Evolutionary conservation across 2,888 invertebrate genomes (phyloP).

Genomic region (Eucera pruinosa): DNA sequence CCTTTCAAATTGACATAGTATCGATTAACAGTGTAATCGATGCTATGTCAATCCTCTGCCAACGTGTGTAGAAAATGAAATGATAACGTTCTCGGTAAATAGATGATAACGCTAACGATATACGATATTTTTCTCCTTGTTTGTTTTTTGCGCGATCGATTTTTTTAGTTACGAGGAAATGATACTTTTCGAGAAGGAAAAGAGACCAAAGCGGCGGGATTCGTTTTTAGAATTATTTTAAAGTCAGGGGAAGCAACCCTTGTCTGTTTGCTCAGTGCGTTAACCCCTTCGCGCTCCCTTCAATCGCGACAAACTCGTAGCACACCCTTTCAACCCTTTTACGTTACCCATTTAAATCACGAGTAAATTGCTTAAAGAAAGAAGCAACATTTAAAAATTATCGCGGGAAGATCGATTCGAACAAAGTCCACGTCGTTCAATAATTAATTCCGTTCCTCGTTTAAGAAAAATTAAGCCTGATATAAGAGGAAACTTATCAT

Average conservation of each 20-base stretch:
- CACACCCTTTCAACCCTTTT: background rate
- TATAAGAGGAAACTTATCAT: no score
- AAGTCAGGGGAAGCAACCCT: slow-evolving; percentile 6
- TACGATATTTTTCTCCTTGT: no score
- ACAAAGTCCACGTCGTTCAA: no score
- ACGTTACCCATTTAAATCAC: no score
- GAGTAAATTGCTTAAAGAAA: no score
- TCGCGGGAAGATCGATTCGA: no score
- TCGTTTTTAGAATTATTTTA: slow-evolving; percentile 19
- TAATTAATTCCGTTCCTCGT: no score
- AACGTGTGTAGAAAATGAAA: background rate
- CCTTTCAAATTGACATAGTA: background rate
- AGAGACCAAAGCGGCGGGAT: background rate
- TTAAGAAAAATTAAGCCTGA: no score
- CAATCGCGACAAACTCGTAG: background rate
- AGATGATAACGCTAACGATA: no score
- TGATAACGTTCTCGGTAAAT: no score
- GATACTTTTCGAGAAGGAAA: background rate
- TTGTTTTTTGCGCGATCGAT: background rate
- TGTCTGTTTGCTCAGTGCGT: slow-evolving; percentile 14
- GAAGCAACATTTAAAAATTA: no score
- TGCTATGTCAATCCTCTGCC: background rate
- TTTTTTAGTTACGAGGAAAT: background rate
- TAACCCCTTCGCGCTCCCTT: slow-evolving; percentile 12
- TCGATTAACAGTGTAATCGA: slow-evolving; percentile 4